Evolutionary conservation across 2,888 invertebrate genomes (phyloP), one percentile per base, ranked within the genome.

Genomic region (Leptodirus hochenwartii): DNA sequence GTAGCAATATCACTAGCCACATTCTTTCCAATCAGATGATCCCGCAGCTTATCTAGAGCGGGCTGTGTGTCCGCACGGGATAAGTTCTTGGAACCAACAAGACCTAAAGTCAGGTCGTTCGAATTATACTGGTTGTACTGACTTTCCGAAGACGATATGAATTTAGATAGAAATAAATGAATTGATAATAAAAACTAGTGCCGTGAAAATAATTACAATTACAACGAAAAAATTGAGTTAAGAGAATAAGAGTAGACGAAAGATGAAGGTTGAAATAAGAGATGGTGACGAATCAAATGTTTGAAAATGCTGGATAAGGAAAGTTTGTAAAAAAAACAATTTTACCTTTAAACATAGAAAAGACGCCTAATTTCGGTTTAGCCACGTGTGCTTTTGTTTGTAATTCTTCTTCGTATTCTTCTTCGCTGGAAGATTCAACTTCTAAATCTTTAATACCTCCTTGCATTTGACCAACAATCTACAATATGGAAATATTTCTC

Each of bases 21-120:
- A 56, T 99, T 99, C 58, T 99, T 99, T 1, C 72, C 64, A 43
- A 98, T 95, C 31, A 99, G 65, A 52, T 93, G 95, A 53, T 96
- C 95, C 35, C 79, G 79, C 60, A 99, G 64, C 56, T 93, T 90
- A 28, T 93, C 93, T 43, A 99, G 58, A 13, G 74, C 81, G 0
- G 91, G 82, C 29, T 68, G 64, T 68, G 98, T 75, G 39, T 82
- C 78, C 22, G 75, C 74, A 2, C 64, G 61, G 0, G 78, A 72
- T 33, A 99, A 59, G 23, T 79, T 81, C 56, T 95, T 95, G 2
- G 78, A 75, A 0, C 85, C 84, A n/a, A 88, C 87, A 34, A 88
- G 62, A 12, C 80, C 75, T 61, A n/a, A n/a, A n/a, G n/a, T n/a
- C n/a, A n/a, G n/a, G n/a, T n/a, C n/a, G n/a, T n/a, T 58, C 56